These are phyloP conservation scores for Percopsis transmontana DNA, from an alignment of 2,113 vertebrate species.

Conservation along the genomic window DNA sequence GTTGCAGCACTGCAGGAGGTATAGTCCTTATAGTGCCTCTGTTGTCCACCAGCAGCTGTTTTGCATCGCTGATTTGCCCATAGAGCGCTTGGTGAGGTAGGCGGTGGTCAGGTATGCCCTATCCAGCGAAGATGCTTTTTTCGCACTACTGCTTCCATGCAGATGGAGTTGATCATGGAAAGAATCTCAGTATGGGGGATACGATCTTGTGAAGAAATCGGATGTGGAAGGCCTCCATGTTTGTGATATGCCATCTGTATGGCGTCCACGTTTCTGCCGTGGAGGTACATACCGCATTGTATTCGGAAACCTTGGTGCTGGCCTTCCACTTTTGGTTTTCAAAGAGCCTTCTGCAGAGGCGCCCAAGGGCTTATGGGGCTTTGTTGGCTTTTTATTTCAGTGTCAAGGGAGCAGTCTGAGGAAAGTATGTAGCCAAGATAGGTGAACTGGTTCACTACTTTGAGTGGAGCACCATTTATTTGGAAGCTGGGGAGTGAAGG, in stretches of 20 bases:
- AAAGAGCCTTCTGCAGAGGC: not conserved
- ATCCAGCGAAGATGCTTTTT: not conserved
- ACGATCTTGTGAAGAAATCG: not conserved
- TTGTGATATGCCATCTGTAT: not conserved
- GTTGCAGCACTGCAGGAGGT: too few relatives aligned
- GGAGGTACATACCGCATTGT: not conserved
- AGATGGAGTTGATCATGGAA: not conserved
- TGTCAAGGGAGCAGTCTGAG: conserved; percentile 1
- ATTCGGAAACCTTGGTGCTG: not conserved
- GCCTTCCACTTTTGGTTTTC: not conserved
- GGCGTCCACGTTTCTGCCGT: not conserved
- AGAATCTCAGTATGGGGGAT: not conserved
- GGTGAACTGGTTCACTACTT: not conserved
- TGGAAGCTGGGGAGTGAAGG: not conserved
- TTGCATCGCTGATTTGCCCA: not conserved
- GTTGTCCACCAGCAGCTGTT: not conserved
- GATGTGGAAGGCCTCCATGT: not conserved
- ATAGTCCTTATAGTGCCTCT: too few relatives aligned
- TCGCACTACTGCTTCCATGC: not conserved
- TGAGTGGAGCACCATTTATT: too few relatives aligned
- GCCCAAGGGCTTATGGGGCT: not conserved
- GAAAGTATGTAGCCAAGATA: not conserved
- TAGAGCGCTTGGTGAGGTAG: not conserved
- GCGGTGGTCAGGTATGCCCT: not conserved
- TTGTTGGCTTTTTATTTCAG: conserved; percentile 1